Base-by-base conservation (phyloP, 2,888 invertebrate genomes). In the Anoplius nigerrimus region DNA sequence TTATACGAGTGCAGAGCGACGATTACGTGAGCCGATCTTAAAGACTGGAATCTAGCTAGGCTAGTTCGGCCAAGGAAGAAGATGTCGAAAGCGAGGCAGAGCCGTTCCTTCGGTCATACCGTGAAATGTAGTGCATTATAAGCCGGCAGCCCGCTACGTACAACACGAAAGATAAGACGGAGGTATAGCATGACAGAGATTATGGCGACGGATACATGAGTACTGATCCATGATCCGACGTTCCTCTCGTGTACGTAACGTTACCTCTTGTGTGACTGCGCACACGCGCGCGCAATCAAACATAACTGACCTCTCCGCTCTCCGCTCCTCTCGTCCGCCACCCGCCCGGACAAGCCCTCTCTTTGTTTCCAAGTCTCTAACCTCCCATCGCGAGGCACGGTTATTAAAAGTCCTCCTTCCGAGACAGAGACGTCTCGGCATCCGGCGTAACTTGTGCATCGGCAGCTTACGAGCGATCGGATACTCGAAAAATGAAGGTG, bases 171-270 rank as follows among this genome's bases (percentile, higher is more conserved):
- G 71, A 71, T 65, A 64, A 67, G 56, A 58, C 46, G 22, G 16
- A 21, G 74, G 70, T 72, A 63, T 75, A 72, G 55, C 54, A 62
- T 75, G 65, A 64, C 74, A 61, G 55, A 69, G 70, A 72, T 72
- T 71, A 72, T 57, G 42, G 58, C 34, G 62, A 60, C 43, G 58
- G 66, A 67, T 61, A 74, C 53, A 43, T 59, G 64, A 69, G 59
- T 42, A 51, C 20, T 42, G 61, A 68, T 65, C 59, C 61, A 43
- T 16, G 61, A 56, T 66, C 60, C 34, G 6, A 34, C 34, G 4
- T 34, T 34, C 34, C 56, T 63, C 55, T 24, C 22, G 11, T n/a
- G n/a, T 34, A 34, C 34, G 34, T 34, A 34, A 34, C 34, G 34
- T 6, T 2, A 1, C 2, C 1, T 34, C 8, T 5, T 34, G 34